phyloP scores from a whole-genome alignment of 2,797 vertebrate species.

The Hybognathus amarus region DNA sequence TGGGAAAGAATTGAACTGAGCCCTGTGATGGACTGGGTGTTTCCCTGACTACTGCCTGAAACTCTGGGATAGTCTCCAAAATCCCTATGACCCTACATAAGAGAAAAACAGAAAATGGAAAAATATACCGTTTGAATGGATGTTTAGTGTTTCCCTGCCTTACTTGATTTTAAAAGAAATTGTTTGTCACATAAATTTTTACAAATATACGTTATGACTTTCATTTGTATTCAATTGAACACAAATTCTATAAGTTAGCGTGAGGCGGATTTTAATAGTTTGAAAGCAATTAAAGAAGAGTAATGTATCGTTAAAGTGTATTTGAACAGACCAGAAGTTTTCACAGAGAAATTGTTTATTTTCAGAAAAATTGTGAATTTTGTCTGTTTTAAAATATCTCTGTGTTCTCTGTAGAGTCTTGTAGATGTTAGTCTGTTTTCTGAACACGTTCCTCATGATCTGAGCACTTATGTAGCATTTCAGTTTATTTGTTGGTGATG shows the following conservation, averaged over 20 bases:
- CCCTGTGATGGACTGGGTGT: background rate
- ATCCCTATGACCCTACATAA: background rate
- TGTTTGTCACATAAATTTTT: background rate
- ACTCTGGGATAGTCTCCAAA: background rate
- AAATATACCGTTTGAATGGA: background rate
- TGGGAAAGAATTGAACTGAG: background rate
- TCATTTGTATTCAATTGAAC: background rate
- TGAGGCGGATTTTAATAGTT: background rate
- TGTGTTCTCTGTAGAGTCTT: background rate
- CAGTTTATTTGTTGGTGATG: conserved; percentile 72
- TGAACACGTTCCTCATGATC: conserved; percentile 57
- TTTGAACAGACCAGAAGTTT: background rate
- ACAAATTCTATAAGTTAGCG: background rate
- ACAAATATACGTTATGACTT: no score
- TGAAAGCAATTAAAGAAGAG: background rate
- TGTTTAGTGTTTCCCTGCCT: background rate
- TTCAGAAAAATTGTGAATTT: background rate
- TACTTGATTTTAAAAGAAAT: background rate
- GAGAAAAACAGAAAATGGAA: background rate
- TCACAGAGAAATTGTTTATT: conserved; percentile 4
- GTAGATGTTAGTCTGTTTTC: conserved; percentile 11
- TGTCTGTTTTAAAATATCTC: background rate
- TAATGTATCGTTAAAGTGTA: background rate
- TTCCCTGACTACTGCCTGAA: background rate
- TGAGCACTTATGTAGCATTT: conserved; percentile 69